A percentile compares a stretch with the other conserved stretches of the same genome.
phyloP scores from a whole-genome alignment of 2,113 vertebrate genomes.

The Platanista minor region DNA sequence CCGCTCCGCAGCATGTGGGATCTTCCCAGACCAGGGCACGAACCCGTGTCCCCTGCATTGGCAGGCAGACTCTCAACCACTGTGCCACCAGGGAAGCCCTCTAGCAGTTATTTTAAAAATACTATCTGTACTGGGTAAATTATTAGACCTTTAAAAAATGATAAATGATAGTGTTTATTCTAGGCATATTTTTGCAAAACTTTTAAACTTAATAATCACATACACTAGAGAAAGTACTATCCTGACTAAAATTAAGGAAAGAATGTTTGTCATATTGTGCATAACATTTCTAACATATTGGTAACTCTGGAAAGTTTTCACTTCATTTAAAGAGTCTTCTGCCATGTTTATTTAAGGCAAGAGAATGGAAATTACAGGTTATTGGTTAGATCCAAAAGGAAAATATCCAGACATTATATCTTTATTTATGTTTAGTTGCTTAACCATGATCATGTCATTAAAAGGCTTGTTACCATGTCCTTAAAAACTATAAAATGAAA shows the following conservation, averaged over 20 bases:
- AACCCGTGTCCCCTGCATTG: no score
- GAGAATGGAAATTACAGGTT: neutral
- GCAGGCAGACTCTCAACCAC: no score
- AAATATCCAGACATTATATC: neutral
- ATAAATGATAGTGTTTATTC: neutral
- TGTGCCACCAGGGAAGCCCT: no score
- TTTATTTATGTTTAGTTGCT: neutral
- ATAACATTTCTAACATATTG: neutral
- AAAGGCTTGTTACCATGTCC: neutral
- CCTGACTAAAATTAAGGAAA: neutral
- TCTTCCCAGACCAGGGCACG: no score
- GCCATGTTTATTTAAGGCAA: neutral
- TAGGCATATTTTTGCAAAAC: neutral
- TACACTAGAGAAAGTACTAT: neutral
- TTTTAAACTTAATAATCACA: neutral
- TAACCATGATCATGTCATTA: neutral
- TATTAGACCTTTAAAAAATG: neutral
- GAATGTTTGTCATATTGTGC: neutral
- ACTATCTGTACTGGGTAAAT: neutral
- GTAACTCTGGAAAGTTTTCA: neutral
- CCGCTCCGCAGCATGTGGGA: no score
- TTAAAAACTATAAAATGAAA: neutral
- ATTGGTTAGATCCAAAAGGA: neutral
- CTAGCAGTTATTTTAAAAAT: neutral
- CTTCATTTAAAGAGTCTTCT: neutral